Base-by-base conservation (phyloP, 2,797 vertebrate genomes). In the Rhabdomys pumilio region DNA sequence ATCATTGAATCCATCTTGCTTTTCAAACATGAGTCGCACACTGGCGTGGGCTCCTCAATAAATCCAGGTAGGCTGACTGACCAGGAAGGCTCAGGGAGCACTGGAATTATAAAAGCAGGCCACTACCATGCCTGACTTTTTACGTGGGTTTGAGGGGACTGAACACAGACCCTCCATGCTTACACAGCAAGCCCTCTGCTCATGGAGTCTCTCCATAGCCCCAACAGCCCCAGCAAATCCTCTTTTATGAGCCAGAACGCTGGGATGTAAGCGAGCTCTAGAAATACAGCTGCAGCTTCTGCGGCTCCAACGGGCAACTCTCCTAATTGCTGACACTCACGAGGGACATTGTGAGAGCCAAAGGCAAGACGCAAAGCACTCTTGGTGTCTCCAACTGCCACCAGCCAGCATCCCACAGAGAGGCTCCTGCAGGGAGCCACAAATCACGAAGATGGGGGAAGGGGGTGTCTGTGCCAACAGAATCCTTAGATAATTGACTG, bases 381-480 rank as follows among this genome's bases (percentile, higher is more conserved):
- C 82, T 29, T 3, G 0, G 26, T 1, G 3, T 14, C 15, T 44
- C 31, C 9, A 26, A 15, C 57, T 1, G 7, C 14, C 22, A 19
- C 29, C 38, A 22, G 63, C 83, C 72, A 55, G 57, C 63, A 7
- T 77, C 31, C 80, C 44, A 13, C 24, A 7, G 53, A 79, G n/a
- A 69, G 72, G 29, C 29, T 57, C 85, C 73, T 10, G 15, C 31
- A 38, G 81, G 63, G 80, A 75, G 87, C 55, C 81, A 73, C 38
- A 13, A 38, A 47, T 65, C 65, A 87, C 8, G 17, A 59, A 63
- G 17, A 38, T 29, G n/a, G 22, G 19, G 61, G 50, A 12, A 22
- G 24, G 72, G 22, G 38, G 38, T 26, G 24, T 72, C 9, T 0
- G 13, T n/a, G 65, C 76, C 83, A 44, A 61, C 7, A n/a, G 83